Evolutionary conservation across 2,888 invertebrate genomes (phyloP), one percentile per base, ranked within the genome.

Genomic region (Gandaritis pyraliata): DNA sequence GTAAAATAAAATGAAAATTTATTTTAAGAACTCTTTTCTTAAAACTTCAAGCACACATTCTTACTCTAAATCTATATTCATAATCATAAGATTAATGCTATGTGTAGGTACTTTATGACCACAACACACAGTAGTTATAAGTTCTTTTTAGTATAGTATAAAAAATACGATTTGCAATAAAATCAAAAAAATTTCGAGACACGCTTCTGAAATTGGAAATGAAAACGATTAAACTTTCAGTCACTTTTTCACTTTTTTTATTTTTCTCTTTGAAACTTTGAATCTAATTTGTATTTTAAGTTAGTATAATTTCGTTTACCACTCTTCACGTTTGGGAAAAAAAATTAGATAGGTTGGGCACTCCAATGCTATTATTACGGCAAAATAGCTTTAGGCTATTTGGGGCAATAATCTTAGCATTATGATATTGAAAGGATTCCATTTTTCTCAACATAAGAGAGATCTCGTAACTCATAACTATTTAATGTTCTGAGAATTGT

Each of bases 311-410:
- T 50, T 23, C 18, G 16, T 18, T 18, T n/a, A 29, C 46, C 29
- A 46, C 29, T 23, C 39, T 12, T 10, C 18, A 46, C 23, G 46
- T n/a, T 46, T 23, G 23, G 46, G 66, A 23, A 6, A 23, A 23
- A 23, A 33, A 33, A 33, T 33, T 33, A 8, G 8, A 10, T 33
- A 33, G 33, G 10, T 33, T 8, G 10, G 1, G 56, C 64, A 71
- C 68, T 61, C 61, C 16, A 16, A 43, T 2, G 61, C 70, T 70
- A 72, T 75, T 75, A 71, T 73, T 43, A 62, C 69, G 67, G 68
- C 54, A 72, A 69, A 75, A 58, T 56, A 58, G 63, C 49, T 69
- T 64, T 58, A 66, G 64, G 68, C 72, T 66, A 72, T 72, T 72
- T 72, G 52, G 48, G 69, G 61, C 68, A 71, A 71, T 71, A 71